Conservation (phyloP, 2,888 invertebrate genomes). For the Andrena bicolor region DNA sequence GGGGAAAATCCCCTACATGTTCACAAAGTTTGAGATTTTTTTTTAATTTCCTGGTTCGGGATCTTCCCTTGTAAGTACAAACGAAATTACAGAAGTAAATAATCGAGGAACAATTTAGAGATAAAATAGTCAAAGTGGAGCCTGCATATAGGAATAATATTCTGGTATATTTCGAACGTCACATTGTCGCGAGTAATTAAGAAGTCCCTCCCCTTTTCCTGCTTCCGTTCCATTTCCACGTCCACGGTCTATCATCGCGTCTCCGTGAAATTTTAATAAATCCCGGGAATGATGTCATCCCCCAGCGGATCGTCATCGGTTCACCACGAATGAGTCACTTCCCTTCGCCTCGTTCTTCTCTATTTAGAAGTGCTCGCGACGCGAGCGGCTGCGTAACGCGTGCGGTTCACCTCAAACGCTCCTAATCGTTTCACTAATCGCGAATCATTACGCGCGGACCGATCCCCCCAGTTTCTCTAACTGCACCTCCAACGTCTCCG, state of each 20-base stretch:
- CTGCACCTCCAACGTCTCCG: neutral
- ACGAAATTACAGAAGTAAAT: no score
- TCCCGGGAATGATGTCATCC: slow-evolving; percentile 62
- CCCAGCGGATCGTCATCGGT: slow-evolving; percentile 50
- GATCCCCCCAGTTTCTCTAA: slow-evolving; percentile 11
- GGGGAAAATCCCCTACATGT: no score
- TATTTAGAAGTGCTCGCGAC: slow-evolving; percentile 25
- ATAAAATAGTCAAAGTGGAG: no score
- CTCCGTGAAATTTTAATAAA: slow-evolving; percentile 59
- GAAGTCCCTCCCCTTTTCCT: neutral
- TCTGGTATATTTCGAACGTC: neutral
- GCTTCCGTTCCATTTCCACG: neutral
- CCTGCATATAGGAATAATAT: neutral
- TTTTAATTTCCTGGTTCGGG: no score
- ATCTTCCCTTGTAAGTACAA: no score
- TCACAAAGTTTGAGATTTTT: no score
- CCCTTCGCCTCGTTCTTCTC: slow-evolving; percentile 53
- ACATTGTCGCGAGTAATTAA: neutral
- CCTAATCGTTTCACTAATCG: slow-evolving; percentile 18
- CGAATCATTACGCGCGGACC: neutral
- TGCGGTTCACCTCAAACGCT: slow-evolving; percentile 45
- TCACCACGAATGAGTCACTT: slow-evolving; percentile 67
- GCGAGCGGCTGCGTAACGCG: slow-evolving; percentile 8
- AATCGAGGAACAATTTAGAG: no score
- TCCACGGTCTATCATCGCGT: neutral